Evolutionary conservation across 1,140 invertebrate genomes (phyloP), one percentile per base, ranked within the genome.

Genomic region (Platyura marginata): DNA sequence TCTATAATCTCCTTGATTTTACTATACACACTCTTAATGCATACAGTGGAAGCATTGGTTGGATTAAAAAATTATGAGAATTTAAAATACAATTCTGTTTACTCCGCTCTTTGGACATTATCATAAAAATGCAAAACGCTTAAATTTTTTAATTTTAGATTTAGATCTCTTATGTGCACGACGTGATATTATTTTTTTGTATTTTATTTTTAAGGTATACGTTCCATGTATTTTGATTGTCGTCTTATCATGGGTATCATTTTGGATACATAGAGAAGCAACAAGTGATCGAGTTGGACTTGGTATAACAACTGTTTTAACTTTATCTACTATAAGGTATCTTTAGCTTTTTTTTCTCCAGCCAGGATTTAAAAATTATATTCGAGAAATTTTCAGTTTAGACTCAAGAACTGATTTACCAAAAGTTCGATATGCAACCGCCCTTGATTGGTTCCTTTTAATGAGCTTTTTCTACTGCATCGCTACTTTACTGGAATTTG

Each of bases 201-300:
- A 5, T 25, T 32, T 32, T 9, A 9, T n/a, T n/a, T n/a, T n/a
- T n/a, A n/a, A n/a, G 68, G 87, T 92, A 11, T 94, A 94, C 61
- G 74, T 94, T 20, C 92, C 93, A 0, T 95, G 91, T 55, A 87
- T 90, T 40, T 69, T 96, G 39, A 90, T 95, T 45, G 91, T 95
- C 1, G 83, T 93, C 1, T 66, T 96, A 1, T 94, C 88, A 0
- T 97, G 90, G 89, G 90, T 96, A 0, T 91, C 88, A 0, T 96
- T 96, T 59, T 96, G 90, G 88, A 89, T 94, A 50, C 89, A 95
- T 65, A 71, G 90, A 20, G 91, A 96, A 64, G 91, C 91, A 0
- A 91, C 86, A 1, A 77, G 78, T 46, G 74, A 76, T 49, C 64
- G 75, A 2, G 73, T 77, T 1, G 71, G 72, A 1, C 57, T 74